Conservation (phyloP, 2,113 vertebrate genomes). For the Lonchura striata region DNA sequence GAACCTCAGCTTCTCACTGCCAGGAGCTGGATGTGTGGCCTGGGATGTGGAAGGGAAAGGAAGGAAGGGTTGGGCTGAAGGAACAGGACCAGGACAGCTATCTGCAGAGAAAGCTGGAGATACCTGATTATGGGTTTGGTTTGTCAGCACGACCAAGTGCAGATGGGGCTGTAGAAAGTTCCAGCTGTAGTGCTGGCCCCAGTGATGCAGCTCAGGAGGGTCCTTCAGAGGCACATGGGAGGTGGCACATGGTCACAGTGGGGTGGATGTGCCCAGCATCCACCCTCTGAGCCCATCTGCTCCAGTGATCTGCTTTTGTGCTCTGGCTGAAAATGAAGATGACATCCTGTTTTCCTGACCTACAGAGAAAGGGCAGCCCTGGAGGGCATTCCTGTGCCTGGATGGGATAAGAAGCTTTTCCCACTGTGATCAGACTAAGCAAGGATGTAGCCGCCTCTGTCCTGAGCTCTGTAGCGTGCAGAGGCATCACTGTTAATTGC, state of each 20-base stretch:
- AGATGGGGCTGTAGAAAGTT: not conserved
- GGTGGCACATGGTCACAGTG: not conserved
- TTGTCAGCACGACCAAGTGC: rapidly evolving
- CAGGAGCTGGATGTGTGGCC: not conserved
- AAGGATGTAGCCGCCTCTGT: not conserved
- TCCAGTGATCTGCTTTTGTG: not conserved
- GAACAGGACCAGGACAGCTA: not conserved
- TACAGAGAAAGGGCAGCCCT: not conserved
- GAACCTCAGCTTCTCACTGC: not conserved
- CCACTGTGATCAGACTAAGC: not conserved
- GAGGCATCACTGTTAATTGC: not conserved
- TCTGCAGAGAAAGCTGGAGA: not conserved
- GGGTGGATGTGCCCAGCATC: not conserved
- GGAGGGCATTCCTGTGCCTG: not conserved
- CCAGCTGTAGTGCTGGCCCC: not conserved
- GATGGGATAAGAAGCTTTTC: not conserved
- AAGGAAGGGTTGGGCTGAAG: not conserved
- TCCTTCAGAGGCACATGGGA: not conserved
- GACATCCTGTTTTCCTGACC: not conserved
- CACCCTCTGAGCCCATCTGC: not conserved
- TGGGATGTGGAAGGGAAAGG: not conserved
- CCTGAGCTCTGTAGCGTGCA: not conserved
- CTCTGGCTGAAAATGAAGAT: not conserved
- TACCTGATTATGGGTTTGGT: not conserved
- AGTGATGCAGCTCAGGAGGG: not conserved